These are phyloP conservation scores for Eleginops maclovinus DNA, from an alignment of 2,113 vertebrate genomes.

Conservation along the genomic window DNA sequence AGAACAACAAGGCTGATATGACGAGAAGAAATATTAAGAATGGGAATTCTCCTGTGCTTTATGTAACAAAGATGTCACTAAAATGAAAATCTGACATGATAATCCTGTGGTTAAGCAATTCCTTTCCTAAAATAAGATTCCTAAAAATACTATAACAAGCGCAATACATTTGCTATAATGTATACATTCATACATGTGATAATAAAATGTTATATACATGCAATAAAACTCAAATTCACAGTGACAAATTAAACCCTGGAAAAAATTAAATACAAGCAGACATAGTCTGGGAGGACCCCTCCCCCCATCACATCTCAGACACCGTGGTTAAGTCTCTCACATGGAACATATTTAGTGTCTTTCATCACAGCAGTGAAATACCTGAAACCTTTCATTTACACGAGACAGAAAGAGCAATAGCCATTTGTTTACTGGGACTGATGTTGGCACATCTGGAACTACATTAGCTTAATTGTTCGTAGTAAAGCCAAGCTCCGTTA, in stretches of 20 bases:
- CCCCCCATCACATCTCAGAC: slow-evolving; percentile 41
- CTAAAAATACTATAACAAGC: background rate
- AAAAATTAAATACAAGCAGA: background rate
- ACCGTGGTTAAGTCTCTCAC: slow-evolving; percentile 44
- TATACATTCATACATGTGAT: background rate
- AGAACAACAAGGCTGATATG: slow-evolving; percentile 13
- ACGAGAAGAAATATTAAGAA: background rate
- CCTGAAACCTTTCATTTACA: slow-evolving; percentile 50
- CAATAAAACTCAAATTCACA: background rate
- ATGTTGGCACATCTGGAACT: slow-evolving; percentile 36
- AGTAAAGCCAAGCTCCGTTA: background rate
- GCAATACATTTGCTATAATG: background rate
- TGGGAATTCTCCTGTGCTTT: background rate
- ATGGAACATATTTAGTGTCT: background rate
- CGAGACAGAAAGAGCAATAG: slow-evolving; percentile 34
- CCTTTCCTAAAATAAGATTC: background rate
- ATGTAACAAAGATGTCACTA: background rate
- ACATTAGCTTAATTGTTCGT: slow-evolving; percentile 21
- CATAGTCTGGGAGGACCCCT: slow-evolving; percentile 23
- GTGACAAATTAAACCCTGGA: too few relatives aligned
- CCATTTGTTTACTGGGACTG: slow-evolving; percentile 44
- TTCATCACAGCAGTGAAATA: slow-evolving; percentile 40
- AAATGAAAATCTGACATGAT: background rate
- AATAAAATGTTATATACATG: background rate
- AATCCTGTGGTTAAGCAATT: background rate